phyloP scores from a whole-genome alignment of 2,888 invertebrate genomes.

The Abscondita cerata region DNA sequence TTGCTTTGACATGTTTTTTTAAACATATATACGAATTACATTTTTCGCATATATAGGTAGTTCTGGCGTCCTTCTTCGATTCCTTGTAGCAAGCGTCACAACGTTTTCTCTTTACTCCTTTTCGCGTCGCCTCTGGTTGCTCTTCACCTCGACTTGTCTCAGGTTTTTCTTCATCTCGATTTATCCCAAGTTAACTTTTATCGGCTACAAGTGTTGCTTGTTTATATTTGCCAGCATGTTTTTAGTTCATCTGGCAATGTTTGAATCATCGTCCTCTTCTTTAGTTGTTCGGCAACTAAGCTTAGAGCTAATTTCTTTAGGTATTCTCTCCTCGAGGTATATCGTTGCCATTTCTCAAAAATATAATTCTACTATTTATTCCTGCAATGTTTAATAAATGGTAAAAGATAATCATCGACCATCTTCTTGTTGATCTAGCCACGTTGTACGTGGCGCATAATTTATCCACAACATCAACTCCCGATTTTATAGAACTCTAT shows the following conservation, averaged over 20 bases:
- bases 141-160: neutral
- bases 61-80: too few species aligned
- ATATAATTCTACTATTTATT: neutral
- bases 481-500: neutral
- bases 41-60: too few species aligned
- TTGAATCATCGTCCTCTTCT: neutral
- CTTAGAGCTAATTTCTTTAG: neutral
- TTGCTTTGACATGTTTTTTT: too few species aligned
- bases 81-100: neutral
- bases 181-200: too few species aligned
- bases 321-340: neutral
- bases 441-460: neutral
- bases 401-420: neutral
- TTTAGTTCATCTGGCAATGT: neutral
- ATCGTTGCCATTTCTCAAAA: neutral
- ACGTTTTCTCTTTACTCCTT: neutral
- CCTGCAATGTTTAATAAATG: too few species aligned
- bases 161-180: too few species aligned
- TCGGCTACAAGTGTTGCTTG: too few species aligned
- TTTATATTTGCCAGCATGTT: too few species aligned
- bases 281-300: neutral
- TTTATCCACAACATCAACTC: neutral
- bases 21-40: too few species aligned
- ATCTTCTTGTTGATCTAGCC: neutral
- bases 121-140: neutral